These are phyloP conservation scores for Apeira syringaria DNA, from an alignment of 2,888 invertebrate species.

Conservation along the genomic window DNA sequence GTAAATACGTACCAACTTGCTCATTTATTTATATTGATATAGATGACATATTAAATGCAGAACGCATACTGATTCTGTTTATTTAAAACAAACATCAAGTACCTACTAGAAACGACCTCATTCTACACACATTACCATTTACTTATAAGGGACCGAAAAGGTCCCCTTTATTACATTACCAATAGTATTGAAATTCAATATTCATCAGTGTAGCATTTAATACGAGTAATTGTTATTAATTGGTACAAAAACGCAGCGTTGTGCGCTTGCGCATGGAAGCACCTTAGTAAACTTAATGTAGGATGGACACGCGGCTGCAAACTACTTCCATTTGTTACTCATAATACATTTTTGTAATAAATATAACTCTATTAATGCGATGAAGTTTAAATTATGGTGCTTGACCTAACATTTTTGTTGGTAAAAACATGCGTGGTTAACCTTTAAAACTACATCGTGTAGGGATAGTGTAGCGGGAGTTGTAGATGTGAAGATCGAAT, in stretches of 20 bases:
- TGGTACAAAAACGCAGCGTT: conserved; percentile 44
- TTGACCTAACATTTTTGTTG: not conserved
- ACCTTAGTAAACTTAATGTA: conserved; percentile 7
- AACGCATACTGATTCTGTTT: not conserved
- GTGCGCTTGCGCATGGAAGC: conserved; percentile 26
- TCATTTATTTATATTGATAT: no score
- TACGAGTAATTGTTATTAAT: conserved; percentile 52
- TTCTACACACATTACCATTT: conserved; percentile 14
- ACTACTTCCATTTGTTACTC: conserved; percentile 1
- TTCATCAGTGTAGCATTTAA: conserved; percentile 20
- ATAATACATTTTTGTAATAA: conserved; percentile 2
- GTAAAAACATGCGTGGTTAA: no score
- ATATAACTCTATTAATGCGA: conserved; percentile 10
- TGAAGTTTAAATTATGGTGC: not conserved
- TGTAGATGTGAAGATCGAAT: no score
- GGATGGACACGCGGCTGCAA: conserved; percentile 1
- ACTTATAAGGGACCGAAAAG: conserved; percentile 24
- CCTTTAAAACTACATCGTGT: no score
- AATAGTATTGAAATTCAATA: conserved; percentile 26
- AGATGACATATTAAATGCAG: no score
- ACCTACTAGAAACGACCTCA: not conserved
- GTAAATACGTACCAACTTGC: no score
- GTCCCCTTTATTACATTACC: conserved; percentile 9
- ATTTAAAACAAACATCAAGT: not conserved
- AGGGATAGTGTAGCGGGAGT: no score